A percentile compares a stretch with the other conserved stretches of the same genome.
Evolutionary conservation across 2,888 invertebrate genomes (phyloP).

Genomic region (Drosophila nigritarsus): DNA sequence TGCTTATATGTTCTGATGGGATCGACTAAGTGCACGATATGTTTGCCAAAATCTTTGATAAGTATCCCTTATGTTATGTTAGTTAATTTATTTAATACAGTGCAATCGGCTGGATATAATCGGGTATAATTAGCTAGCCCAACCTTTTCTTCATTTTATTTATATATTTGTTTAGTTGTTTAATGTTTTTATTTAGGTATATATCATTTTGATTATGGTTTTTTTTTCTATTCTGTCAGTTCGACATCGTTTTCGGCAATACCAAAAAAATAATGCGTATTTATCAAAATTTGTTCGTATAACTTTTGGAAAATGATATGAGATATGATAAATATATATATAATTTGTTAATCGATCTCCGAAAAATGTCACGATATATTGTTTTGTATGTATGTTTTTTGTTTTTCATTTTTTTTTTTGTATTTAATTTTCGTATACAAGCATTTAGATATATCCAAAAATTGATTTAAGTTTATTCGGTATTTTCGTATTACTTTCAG

Average conservation of each 20-base stretch:
- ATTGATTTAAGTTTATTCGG: slow-evolving; percentile 44
- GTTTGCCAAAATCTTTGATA: slow-evolving; percentile 66
- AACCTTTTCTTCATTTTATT: slow-evolving; percentile 21
- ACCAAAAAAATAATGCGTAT: slow-evolving; percentile 28
- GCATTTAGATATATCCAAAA: slow-evolving; percentile 73
- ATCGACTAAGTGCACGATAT: slow-evolving; percentile 74
- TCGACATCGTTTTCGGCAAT: slow-evolving; percentile 34
- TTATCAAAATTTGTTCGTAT: slow-evolving; percentile 24
- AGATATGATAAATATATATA: slow-evolving; percentile 19
- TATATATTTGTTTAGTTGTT: slow-evolving; percentile 19
- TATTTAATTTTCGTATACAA: slow-evolving; percentile 80
- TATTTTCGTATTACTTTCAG: slow-evolving; percentile 60
- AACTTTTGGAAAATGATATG: slow-evolving; percentile 48
- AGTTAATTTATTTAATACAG: slow-evolving; percentile 41
- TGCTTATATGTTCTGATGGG: slow-evolving; percentile 38
- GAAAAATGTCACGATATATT: slow-evolving; percentile 28
- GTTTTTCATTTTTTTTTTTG: slow-evolving; percentile 32
- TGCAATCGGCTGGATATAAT: slow-evolving; percentile 40
- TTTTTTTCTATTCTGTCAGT: slow-evolving; percentile 38
- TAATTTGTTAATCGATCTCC: slow-evolving; percentile 28
- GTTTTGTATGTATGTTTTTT: slow-evolving; percentile 19
- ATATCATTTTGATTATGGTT: slow-evolving; percentile 72
- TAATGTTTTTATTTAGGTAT: slow-evolving; percentile 54
- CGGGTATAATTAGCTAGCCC: slow-evolving; percentile 62
- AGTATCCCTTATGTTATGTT: slow-evolving; percentile 40